Evolutionary conservation across 2,113 vertebrate genomes (phyloP).

Genomic region (Hylia prasina): DNA sequence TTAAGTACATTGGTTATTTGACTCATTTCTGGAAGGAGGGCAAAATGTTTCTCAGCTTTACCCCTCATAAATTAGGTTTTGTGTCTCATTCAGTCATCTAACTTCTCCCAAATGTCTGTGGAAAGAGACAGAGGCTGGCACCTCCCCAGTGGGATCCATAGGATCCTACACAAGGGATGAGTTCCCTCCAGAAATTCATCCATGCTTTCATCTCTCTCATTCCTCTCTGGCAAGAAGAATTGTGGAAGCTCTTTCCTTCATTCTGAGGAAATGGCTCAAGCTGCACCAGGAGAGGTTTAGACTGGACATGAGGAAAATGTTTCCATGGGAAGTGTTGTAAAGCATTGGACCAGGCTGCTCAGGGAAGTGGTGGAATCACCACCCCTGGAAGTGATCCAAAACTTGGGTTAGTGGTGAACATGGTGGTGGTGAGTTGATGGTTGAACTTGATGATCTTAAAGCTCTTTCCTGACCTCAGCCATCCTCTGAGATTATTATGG

Average conservation of each 20-base stretch:
- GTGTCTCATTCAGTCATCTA: neutral
- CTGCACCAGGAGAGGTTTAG: neutral
- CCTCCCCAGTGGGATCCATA: rapidly evolving
- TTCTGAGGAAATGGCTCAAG: neutral
- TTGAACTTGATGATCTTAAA: neutral
- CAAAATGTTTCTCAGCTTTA: neutral
- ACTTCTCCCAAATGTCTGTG: neutral
- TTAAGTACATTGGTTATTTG: neutral
- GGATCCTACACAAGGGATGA: neutral
- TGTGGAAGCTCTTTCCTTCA: neutral
- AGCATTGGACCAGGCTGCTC: neutral
- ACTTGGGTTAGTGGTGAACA: neutral
- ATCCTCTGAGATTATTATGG: neutral
- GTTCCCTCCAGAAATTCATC: neutral
- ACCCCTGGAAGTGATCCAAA: neutral
- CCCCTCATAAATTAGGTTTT: neutral
- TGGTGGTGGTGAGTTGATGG: neutral
- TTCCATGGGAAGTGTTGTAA: neutral
- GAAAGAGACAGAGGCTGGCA: neutral
- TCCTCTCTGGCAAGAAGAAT: neutral
- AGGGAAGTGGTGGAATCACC: neutral
- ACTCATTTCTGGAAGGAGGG: neutral
- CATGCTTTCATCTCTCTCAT: neutral
- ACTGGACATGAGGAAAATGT: neutral
- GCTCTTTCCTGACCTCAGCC: neutral